Conservation (phyloP, 2,888 invertebrate genomes). For the Ichneumon xanthorius region DNA sequence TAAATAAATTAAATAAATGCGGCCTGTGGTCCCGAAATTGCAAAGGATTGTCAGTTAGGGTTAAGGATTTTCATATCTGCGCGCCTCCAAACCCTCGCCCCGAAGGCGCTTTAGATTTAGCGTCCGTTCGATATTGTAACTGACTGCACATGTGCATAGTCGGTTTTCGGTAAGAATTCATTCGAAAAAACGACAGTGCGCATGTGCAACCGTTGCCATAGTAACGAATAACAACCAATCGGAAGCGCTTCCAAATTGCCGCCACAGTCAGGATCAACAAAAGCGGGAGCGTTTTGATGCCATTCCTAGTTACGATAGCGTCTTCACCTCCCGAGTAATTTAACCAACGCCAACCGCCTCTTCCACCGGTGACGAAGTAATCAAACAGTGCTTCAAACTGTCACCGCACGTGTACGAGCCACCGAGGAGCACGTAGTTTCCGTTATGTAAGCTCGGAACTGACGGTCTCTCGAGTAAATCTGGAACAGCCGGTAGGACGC, state of each 20-base stretch:
- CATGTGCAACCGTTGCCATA: too few relatives aligned
- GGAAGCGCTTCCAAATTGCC: too few relatives aligned
- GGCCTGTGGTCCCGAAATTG: neutral
- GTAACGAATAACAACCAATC: too few relatives aligned
- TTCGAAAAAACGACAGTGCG: neutral
- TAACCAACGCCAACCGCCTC: neutral
- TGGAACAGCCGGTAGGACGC: neutral
- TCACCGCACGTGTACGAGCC: neutral
- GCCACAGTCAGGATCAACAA: neutral
- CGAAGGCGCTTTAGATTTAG: too few relatives aligned
- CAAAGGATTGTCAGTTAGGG: neutral
- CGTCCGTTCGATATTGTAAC: neutral
- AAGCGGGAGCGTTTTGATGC: neutral
- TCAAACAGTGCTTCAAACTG: neutral
- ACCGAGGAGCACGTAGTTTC: neutral
- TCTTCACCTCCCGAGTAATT: neutral
- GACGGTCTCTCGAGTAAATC: neutral
- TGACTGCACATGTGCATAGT: too few relatives aligned
- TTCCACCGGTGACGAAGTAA: neutral
- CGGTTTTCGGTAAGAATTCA: neutral
- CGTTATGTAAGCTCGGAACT: neutral
- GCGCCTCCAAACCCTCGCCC: neutral
- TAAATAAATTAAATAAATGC: slow-evolving; percentile 1
- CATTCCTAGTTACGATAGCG: neutral
- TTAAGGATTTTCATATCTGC: neutral